These are phyloP conservation scores for Sander vitreus DNA, from an alignment of 2,113 vertebrate species.

Conservation along the genomic window DNA sequence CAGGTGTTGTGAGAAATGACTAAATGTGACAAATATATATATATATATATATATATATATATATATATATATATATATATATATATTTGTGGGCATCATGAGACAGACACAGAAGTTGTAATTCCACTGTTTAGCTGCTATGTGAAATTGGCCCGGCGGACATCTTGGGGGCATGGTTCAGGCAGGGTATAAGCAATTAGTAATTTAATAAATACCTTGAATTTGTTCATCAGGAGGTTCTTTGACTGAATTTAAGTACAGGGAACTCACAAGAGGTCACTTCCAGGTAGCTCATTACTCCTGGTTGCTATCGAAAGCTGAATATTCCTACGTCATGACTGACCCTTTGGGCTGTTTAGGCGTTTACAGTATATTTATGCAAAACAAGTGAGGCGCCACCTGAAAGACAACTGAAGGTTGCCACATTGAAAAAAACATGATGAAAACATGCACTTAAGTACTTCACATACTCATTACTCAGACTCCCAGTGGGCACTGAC, in stretches of 20 bases:
- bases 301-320: conserved; percentile 5
- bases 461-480: conserved; percentile 51
- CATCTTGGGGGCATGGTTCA: no score
- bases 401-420: neutral
- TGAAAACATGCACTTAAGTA: conserved; percentile 15
- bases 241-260: neutral
- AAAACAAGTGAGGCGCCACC: neutral
- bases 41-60: no score
- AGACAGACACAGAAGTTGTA: no score
- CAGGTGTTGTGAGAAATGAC: no score
- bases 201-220: neutral
- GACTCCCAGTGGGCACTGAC: conserved; percentile 10
- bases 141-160: no score
- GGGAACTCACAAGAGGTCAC: conserved; percentile 9
- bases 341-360: conserved; percentile 13
- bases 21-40: no score
- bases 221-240: neutral
- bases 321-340: neutral
- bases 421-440: conserved; percentile 1
- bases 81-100: no score
- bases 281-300: conserved; percentile 12
- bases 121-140: no score
- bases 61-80: no score
- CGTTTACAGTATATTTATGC: conserved; percentile 25
- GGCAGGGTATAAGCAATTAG: neutral